Conservation (phyloP, 2,888 invertebrate species). For the Zonitis immaculata region DNA sequence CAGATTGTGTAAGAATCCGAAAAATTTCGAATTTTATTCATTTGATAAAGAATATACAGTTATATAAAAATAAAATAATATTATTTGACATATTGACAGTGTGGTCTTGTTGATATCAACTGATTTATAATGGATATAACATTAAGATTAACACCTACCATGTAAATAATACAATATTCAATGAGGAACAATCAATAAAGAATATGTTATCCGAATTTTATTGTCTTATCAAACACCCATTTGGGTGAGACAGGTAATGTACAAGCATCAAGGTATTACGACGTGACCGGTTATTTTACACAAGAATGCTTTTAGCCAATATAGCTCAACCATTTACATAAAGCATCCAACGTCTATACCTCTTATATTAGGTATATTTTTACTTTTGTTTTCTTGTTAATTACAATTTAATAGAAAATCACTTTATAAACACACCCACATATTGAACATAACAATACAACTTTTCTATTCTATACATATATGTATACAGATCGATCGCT, state of each 20-base stretch:
- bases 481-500: not conserved
- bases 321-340: constrained; percentile 36
- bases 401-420: constrained; percentile 7
- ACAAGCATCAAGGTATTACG: constrained; percentile 30
- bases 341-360: constrained; percentile 22
- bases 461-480: too few species aligned
- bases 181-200: constrained; percentile 35
- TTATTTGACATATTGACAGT: not conserved
- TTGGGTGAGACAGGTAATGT: constrained; percentile 35
- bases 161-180: constrained; percentile 34
- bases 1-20: not conserved
- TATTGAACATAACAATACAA: not conserved
- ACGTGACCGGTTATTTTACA: constrained; percentile 33
- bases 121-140: constrained; percentile 17
- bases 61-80: not conserved
- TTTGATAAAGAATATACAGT: not conserved
- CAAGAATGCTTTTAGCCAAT: constrained; percentile 39
- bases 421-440: not conserved
- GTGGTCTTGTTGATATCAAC: constrained; percentile 13
- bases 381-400: constrained; percentile 21
- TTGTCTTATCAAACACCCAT: constrained; percentile 35
- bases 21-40: not conserved
- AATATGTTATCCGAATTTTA: constrained; percentile 34
- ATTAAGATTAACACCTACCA: constrained; percentile 29
- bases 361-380: too few species aligned